Evolutionary conservation across 1,140 invertebrate species (phyloP).

Genomic region (Wiebesia pumilae): DNA sequence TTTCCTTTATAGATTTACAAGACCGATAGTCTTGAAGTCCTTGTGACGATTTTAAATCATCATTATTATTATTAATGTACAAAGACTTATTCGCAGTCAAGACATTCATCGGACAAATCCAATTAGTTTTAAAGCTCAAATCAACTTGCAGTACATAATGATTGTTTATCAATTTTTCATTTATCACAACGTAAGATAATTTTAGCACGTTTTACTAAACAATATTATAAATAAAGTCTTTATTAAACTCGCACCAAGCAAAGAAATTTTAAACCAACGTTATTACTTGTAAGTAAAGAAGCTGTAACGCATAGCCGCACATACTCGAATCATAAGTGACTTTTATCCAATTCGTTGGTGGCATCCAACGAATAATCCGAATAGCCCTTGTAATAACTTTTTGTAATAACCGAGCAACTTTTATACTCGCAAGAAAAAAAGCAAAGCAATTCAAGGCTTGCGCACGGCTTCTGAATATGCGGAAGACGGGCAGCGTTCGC

Average conservation of each 20-base stretch:
- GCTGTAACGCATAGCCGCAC: conserved; percentile 22
- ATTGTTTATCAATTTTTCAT: background rate
- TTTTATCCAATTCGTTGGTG: conserved; percentile 28
- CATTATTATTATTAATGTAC: background rate
- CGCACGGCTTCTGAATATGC: background rate
- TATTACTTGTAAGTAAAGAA: conserved; percentile 39
- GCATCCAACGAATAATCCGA: conserved; percentile 33
- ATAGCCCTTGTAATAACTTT: too few relatives aligned
- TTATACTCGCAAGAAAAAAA: background rate
- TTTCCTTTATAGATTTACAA: too few relatives aligned
- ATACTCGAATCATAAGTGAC: conserved; percentile 29
- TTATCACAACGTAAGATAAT: background rate
- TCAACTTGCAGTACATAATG: background rate
- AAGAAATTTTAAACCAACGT: conserved; percentile 27
- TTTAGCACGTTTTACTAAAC: conserved; percentile 16
- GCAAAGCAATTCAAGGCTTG: background rate
- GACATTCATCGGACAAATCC: background rate
- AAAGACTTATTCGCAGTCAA: background rate
- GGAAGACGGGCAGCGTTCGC: background rate
- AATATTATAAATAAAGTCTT: conserved; percentile 24
- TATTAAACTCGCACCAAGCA: conserved; percentile 31
- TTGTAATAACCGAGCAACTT: too few relatives aligned
- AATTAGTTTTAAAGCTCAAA: background rate
- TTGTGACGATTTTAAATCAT: too few relatives aligned
- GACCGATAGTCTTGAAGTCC: too few relatives aligned